Conservation (phyloP, 2,797 vertebrate genomes). For the Erethizon dorsatum region DNA sequence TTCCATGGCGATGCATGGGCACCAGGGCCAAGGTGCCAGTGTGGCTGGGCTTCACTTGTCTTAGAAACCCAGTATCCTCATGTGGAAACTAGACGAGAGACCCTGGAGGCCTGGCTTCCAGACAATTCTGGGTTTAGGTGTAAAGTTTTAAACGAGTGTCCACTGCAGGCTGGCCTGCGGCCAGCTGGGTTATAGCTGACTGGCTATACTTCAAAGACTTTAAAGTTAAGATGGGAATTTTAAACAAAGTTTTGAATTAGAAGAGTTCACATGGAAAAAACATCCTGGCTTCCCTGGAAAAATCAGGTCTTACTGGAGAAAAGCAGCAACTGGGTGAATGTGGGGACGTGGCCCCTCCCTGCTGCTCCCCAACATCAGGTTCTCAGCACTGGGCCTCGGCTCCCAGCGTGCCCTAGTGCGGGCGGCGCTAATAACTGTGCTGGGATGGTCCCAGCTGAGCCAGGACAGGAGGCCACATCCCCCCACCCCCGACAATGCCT, state of each 20-base stretch:
- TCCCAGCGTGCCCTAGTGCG: neutral
- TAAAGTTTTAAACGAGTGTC: neutral
- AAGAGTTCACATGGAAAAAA: neutral
- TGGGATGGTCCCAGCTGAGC: neutral
- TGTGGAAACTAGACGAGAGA: conserved; percentile 59
- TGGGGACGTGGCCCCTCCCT: neutral
- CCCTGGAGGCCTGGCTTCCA: neutral
- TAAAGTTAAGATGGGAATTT: neutral
- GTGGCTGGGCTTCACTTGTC: neutral
- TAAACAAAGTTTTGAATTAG: neutral
- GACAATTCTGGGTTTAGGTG: no score
- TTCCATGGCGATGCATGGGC: rapidly evolving
- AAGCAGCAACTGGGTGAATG: rapidly evolving
- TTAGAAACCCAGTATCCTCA: conserved; percentile 58
- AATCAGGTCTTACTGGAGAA: neutral
- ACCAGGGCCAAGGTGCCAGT: neutral
- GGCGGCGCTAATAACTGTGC: neutral
- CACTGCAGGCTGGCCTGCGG: rapidly evolving
- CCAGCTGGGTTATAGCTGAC: rapidly evolving
- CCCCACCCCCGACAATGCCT: neutral
- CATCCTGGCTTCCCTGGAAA: neutral
- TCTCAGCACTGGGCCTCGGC: no score
- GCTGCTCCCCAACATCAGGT: rapidly evolving
- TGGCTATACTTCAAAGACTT: neutral
- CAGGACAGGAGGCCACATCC: rapidly evolving